These are phyloP conservation scores for Phaethon lepturus DNA, from an alignment of 2,113 vertebrate species.

Conservation along the genomic window DNA sequence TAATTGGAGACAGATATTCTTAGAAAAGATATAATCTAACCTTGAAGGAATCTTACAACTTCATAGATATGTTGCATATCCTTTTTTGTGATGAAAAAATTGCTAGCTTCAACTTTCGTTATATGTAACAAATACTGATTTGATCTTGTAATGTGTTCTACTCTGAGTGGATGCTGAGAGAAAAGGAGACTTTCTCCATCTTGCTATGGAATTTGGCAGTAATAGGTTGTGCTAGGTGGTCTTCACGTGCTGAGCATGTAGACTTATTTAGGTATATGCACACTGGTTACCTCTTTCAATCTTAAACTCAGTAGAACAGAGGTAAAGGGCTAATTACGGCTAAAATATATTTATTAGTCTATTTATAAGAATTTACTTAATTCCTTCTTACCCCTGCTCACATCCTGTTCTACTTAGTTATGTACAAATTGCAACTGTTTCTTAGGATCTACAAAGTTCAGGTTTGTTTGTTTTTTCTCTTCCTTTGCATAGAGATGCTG, in stretches of 20 bases:
- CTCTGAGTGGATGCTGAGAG: not conserved
- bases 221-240: slow-evolving; percentile 33
- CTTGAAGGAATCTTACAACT: not conserved
- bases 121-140: not conserved
- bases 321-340: slow-evolving; percentile 68
- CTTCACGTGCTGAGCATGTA: slow-evolving; percentile 58
- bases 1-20: not conserved
- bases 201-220: slow-evolving; percentile 33
- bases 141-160: slow-evolving; percentile 45
- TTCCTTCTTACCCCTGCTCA: slow-evolving; percentile 5
- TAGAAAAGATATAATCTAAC: not conserved
- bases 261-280: slow-evolving; percentile 54
- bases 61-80: not conserved
- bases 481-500: slow-evolving; percentile 9
- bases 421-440: not conserved
- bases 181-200: not conserved
- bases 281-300: slow-evolving; percentile 64
- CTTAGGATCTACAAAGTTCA: not conserved
- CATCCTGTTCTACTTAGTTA: not conserved
- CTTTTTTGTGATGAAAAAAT: not conserved
- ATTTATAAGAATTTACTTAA: slow-evolving; percentile 52
- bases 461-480: not conserved
- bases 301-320: slow-evolving; percentile 62
- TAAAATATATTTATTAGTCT: slow-evolving; percentile 67
- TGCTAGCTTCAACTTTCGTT: not conserved